Conservation (phyloP, 2,113 vertebrate genomes). For the Columbina picui region DNA sequence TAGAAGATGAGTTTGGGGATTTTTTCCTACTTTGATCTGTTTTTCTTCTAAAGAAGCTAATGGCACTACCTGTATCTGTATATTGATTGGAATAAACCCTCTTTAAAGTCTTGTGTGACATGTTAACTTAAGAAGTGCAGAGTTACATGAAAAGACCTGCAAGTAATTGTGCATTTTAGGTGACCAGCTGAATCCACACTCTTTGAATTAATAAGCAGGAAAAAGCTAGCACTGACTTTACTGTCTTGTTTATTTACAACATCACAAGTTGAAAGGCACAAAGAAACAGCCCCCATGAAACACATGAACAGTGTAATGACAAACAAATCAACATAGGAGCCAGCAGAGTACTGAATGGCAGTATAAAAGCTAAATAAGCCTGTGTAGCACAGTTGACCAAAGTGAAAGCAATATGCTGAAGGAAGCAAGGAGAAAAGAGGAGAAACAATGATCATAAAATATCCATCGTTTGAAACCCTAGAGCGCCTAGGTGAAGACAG, state of each 20-base stretch:
- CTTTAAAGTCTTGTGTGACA: neutral
- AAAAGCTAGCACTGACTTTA: neutral
- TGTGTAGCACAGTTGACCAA: fast-evolving
- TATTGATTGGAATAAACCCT: neutral
- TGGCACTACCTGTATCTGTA: neutral
- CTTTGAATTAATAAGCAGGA: neutral
- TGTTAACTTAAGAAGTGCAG: neutral
- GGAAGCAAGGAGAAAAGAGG: neutral
- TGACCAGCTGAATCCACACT: neutral
- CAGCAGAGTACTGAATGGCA: neutral
- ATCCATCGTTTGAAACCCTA: neutral
- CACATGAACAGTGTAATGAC: neutral
- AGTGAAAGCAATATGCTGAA: neutral
- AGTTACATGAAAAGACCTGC: neutral
- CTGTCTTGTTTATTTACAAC: neutral
- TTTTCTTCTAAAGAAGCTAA: neutral
- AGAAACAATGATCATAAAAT: neutral
- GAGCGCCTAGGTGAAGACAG: neutral
- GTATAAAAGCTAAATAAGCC: neutral
- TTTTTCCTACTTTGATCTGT: neutral
- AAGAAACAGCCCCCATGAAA: neutral
- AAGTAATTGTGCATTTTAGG: neutral
- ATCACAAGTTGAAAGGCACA: neutral
- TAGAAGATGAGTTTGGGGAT: neutral
- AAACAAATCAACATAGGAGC: neutral